Conservation (phyloP, 2,113 vertebrate genomes). For the Desmodus rotundus region DNA sequence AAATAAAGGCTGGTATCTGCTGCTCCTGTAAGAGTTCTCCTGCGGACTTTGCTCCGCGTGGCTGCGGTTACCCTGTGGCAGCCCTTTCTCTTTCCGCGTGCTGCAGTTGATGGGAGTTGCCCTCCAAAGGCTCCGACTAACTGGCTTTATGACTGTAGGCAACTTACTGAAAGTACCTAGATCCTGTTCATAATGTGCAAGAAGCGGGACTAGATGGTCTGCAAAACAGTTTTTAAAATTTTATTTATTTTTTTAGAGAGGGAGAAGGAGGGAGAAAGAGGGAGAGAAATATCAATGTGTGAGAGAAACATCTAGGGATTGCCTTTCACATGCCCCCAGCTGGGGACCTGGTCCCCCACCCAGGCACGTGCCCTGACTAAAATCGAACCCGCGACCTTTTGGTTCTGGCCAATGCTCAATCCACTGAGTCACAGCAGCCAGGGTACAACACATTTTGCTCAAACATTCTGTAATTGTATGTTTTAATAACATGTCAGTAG, state of each 20-base stretch:
- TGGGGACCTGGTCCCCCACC: no score
- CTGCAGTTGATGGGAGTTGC: background rate
- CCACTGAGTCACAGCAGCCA: no score
- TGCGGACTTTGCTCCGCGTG: background rate
- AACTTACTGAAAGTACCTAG: background rate
- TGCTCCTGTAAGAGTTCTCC: background rate
- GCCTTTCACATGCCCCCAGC: no score
- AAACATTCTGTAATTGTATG: background rate
- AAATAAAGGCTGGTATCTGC: background rate
- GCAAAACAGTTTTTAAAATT: background rate
- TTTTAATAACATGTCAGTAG: background rate
- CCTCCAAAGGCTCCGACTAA: background rate
- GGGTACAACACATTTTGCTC: background rate
- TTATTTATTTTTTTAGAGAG: no score
- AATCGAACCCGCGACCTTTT: no score
- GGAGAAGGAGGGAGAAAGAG: no score
- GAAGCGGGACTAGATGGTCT: background rate
- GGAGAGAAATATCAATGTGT: no score
- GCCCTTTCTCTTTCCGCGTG: background rate
- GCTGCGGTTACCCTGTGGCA: fast-evolving
- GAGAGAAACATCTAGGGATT: no score
- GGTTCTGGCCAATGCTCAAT: no score
- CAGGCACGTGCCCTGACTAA: no score
- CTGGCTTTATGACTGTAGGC: background rate
- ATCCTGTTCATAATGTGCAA: background rate